Base-by-base conservation (phyloP, 2,797 vertebrate species). In the Onychomys torridus region DNA sequence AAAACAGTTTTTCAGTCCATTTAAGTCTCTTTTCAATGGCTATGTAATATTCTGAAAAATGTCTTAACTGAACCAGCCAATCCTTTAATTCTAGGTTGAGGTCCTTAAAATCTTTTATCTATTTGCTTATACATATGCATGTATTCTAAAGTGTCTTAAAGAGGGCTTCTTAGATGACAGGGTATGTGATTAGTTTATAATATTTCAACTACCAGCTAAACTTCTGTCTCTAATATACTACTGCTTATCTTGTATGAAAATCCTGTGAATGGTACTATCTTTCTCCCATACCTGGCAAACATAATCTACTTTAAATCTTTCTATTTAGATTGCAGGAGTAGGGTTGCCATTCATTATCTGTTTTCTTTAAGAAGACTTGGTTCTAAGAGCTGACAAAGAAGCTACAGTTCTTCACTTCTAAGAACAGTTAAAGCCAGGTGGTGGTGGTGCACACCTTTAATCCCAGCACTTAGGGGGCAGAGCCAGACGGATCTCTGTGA, bases 21-120 rank as follows among this genome's bases (percentile, higher is more conserved):
- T 90, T 88, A 96, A 95, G 59, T 23, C 34, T 94, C 40, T 75
- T 94, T 88, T 90, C 84, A 93, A 76, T 86, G 19, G 43, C 61
- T 82, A 93, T 9, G 61, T 5, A 91, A 37, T 55, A 96, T 57
- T 86, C 67, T 43, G 43, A 85, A 91, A 69, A 71, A 16, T 37
- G 81, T 16, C 34, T 23, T 71, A 96, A 91, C 5, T 57, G 49
- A 73, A 79, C 83, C 55, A 89, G 29, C 17, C n/a, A 91, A 43
- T 82, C n/a, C 10, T 93, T 49, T 77, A 82, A 34, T 59, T 63
- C 95, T 75, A 87, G 43, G 29, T 27, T 55, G 49, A 37, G 3
- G 11, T 84, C 73, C 78, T 87, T 63, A 40, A 65, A 94, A 65
- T 63, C 29, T 89, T 52, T 69, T 86, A 46, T 8, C 52, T 34